Percentiles rank a stretch among this genome's conserved stretches.
phyloP scores from a whole-genome alignment of 1,140 invertebrate genomes.

The Trissolcus basalis region DNA sequence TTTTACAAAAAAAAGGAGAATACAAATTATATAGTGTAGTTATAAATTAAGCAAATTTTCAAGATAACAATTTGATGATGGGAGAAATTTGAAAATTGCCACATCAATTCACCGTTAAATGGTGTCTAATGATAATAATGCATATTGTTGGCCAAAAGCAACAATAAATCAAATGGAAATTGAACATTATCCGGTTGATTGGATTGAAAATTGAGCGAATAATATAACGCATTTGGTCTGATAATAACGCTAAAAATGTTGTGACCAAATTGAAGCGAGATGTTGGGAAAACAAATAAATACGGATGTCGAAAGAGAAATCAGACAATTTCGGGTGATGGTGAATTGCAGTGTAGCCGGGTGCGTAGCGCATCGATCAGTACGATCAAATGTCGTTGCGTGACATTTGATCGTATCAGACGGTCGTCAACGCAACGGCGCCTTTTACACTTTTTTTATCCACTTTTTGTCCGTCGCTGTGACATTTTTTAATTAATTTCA shows the following conservation, averaged over 20 bases:
- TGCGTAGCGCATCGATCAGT: slow-evolving; percentile 57
- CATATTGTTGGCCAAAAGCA: too few species aligned
- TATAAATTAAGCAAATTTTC: too few species aligned
- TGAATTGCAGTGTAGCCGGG: slow-evolving; percentile 35
- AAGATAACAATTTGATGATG: too few species aligned
- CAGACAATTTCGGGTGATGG: slow-evolving; percentile 43
- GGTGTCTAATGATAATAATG: too few species aligned
- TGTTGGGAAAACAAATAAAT: slow-evolving; percentile 36
- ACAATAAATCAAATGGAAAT: not conserved
- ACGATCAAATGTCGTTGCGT: slow-evolving; percentile 53
- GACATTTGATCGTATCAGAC: slow-evolving; percentile 57
- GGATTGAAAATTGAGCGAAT: not conserved
- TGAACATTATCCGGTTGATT: not conserved
- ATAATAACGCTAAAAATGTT: slow-evolving; percentile 16
- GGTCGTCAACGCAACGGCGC: slow-evolving; percentile 56
- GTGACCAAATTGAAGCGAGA: slow-evolving; percentile 32
- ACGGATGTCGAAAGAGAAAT: slow-evolving; percentile 51
- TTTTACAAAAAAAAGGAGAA: too few species aligned
- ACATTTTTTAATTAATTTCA: slow-evolving; percentile 49
- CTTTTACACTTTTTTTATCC: slow-evolving; percentile 26
- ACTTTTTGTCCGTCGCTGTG: slow-evolving; percentile 25
- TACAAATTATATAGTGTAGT: too few species aligned
- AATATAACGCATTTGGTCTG: not conserved
- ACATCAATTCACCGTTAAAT: too few species aligned
- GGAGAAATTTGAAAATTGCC: too few species aligned